Evolutionary conservation across 2,888 invertebrate species (phyloP).

Genomic region (Argyra leucocephala): DNA sequence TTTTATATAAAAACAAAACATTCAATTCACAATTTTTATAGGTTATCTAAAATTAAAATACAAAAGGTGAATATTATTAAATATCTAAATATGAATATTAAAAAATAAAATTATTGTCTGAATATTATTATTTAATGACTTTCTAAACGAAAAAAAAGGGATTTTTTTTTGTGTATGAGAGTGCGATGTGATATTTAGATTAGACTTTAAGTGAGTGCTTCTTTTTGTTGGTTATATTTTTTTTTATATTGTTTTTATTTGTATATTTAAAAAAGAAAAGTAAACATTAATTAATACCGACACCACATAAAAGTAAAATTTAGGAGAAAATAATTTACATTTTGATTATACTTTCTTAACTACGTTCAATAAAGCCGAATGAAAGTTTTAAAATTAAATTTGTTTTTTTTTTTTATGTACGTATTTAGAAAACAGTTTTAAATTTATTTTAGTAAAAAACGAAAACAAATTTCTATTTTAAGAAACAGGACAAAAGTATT

Average conservation of each 20-base stretch:
- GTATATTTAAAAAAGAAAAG: neutral
- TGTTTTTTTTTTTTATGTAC: too few relatives aligned
- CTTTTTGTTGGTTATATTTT: neutral
- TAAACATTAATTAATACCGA: neutral
- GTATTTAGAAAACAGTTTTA: too few relatives aligned
- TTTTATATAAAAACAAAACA: too few relatives aligned
- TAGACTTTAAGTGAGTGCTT: neutral
- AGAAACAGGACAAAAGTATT: neutral
- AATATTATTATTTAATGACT: neutral
- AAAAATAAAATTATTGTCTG: neutral
- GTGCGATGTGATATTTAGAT: conserved; percentile 3
- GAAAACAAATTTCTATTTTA: neutral
- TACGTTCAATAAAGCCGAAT: too few relatives aligned
- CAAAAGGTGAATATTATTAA: neutral
- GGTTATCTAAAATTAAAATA: neutral
- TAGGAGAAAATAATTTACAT: neutral
- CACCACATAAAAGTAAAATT: neutral
- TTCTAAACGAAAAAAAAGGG: neutral
- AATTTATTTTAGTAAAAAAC: neutral
- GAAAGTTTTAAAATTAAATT: too few relatives aligned
- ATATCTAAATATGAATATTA: neutral
- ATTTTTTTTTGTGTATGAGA: neutral
- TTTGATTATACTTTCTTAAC: too few relatives aligned
- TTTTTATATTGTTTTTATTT: neutral
- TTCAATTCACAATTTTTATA: neutral